Evolutionary conservation across 1,140 invertebrate genomes (phyloP), one percentile per base, ranked within the genome.

Genomic region (Homalodisca vitripennis): DNA sequence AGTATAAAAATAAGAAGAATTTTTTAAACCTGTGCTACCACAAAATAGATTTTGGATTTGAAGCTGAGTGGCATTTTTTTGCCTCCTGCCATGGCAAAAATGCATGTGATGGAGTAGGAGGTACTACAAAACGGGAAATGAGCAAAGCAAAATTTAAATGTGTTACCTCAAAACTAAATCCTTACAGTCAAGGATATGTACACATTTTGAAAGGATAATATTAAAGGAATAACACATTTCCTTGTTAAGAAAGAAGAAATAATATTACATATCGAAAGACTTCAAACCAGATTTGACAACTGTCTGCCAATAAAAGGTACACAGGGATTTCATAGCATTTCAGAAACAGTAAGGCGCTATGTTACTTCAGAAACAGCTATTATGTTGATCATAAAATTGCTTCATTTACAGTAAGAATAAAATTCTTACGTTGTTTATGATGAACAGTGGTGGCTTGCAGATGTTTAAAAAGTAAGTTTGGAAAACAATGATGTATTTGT

Each of bases 1-100:
- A 79, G 46, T 79, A 79, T 67, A 78, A 79, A 67, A 79, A 78
- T 53, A 67, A 55, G 24, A 74, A 73, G 24, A 79, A 77, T 72
- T 77, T 79, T 62, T n/a, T 70, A 2, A 79, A 78, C 66, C 65
- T 78, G 1, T 70, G 72, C 31, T 31, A 73, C 34, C 78, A 77
- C 47, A 31, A 74, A 60, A 27, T n/a, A n/a, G n/a, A n/a, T n/a
- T n/a, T n/a, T n/a, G n/a, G n/a, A n/a, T n/a, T n/a, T n/a, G n/a
- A n/a, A n/a, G n/a, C n/a, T n/a, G n/a, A n/a, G n/a, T n/a, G n/a
- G n/a, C n/a, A n/a, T n/a, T n/a, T n/a, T n/a, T n/a, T n/a, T n/a
- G n/a, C n/a, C n/a, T n/a, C n/a, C n/a, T n/a, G n/a, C n/a, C n/a
- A n/a, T n/a, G n/a, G n/a, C n/a, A n/a, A n/a, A n/a, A n/a, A n/a